Base-by-base conservation (phyloP, 23 tunicate genomes). In the Styela clava region DNA sequence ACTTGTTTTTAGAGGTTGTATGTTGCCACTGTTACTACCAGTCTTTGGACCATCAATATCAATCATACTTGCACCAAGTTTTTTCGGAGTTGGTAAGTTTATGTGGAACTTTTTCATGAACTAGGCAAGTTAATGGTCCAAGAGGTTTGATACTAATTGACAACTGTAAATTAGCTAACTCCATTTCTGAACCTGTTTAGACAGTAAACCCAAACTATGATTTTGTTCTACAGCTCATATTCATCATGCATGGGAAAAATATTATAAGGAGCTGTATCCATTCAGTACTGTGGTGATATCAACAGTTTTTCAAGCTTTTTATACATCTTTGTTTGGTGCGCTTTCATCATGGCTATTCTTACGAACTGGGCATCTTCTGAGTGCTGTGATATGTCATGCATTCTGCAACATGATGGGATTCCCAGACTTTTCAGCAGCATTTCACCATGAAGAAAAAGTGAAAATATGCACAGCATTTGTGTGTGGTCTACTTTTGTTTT, bases 351-450 rank as follows among this genome's bases (percentile, higher is more conserved):
- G 71, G 72, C 69, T 91, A 33, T 91, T 91, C 37, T 64, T 91
- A 71, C 62, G 97, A 63, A 91, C 97, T 63, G 97, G 97, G 7
- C 97, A 91, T 33, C 74, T 91, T 22, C 72, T 79, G 52, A 86
- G 97, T 77, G 90, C 89, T 19, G 84, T 91, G 62, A 34, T 91
- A 16, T 85, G 91, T 20, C 97, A 91, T 62, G 26, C 97, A 33
- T 78, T 91, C 37, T 91, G 97, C 83, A 91, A 91, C 52, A 86
- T 91, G 76, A 91, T 91, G 97, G 97, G 97, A 2, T 91, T 91
- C 65, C 97, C 97, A 35, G 97, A 91, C 2, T 91, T 91, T 86
- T 89, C 86, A 35, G 33, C 29, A 29, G 97, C 90, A 7, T 69
- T 91, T 3, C 34, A 28, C 2, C 97, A 91, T 69, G 78, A 23